These are phyloP conservation scores for Arion vulgaris DNA, from an alignment of 1,140 invertebrate genomes.

Conservation along the genomic window DNA sequence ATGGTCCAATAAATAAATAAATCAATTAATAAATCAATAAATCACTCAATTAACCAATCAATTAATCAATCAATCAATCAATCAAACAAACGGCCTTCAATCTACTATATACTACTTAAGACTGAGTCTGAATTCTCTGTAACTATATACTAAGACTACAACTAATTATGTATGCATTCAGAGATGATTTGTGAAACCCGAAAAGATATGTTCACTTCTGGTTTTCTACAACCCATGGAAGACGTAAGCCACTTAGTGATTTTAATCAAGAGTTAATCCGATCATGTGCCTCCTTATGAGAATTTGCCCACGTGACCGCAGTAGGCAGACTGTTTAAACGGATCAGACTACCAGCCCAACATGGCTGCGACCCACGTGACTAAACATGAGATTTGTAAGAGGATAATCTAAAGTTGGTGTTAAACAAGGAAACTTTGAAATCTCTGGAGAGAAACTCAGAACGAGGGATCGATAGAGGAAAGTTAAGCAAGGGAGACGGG, in stretches of 20 bases:
- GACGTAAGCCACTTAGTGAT: neutral
- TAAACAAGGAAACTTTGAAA: no score
- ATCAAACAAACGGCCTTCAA: no score
- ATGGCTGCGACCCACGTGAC: neutral
- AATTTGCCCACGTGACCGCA: neutral
- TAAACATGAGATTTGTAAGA: neutral
- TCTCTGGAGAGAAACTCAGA: no score
- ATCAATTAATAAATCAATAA: no score
- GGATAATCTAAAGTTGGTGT: neutral
- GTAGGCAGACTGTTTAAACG: neutral
- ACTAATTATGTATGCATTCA: neutral
- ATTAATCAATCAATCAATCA: no score
- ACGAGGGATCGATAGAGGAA: neutral
- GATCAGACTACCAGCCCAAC: neutral
- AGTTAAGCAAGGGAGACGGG: neutral
- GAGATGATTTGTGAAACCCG: neutral
- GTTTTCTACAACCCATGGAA: neutral
- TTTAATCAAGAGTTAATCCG: slow-evolving; percentile 19
- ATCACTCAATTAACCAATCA: no score
- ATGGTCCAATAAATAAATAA: no score
- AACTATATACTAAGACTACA: no score
- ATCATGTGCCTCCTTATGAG: slow-evolving; percentile 16
- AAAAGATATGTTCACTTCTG: neutral
- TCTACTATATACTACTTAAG: no score
- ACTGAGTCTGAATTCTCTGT: no score